Evolutionary conservation across 2,888 invertebrate genomes (phyloP), one percentile per base, ranked within the genome.

Genomic region (Cactoblastis cactorum): DNA sequence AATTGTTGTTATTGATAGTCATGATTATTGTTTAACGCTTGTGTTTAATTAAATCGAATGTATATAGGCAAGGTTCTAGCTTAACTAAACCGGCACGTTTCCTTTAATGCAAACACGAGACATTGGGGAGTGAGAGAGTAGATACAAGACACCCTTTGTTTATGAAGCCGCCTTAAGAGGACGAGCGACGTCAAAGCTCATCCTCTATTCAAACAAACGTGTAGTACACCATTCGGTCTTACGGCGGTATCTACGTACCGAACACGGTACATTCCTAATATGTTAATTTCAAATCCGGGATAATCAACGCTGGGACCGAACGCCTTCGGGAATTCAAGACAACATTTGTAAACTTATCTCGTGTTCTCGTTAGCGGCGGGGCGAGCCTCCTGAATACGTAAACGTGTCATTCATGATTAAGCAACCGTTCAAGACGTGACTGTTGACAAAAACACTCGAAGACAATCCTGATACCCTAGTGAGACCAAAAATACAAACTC

Each of bases 271-370:
- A 73, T 69, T 76, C 73, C 73, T 79, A 80, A 79, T 79, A 83
- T 82, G 86, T 83, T 86, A 85, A 85, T 84, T 84, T 73, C 65
- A 71, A 80, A 82, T 81, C 79, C 80, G 72, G 79, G 78, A 85
- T 83, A 86, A 85, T 83, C 82, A 85, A 83, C 80, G 75, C 71
- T 68, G 71, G 72, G 74, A 72, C 76, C 70, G 72, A 74, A 71
- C 75, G 77, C 80, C 77, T 83, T 80, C 74, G 79, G 74, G 79
- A 81, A 80, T 84, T 79, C 77, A 77, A 80, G 78, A 79, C 80
- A 78, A 80, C 82, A 81, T 85, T 86, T 78, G 83, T 82, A 83
- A 83, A 85, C 83, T 86, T 84, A 85, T 85, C 86, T 80, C 79
- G 83, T 79, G 70, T 78, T 77, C 85, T 87, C 82, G 86, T 87